phyloP scores from a whole-genome alignment of 2,797 vertebrate species.

The Lophotriccus pileatus region DNA sequence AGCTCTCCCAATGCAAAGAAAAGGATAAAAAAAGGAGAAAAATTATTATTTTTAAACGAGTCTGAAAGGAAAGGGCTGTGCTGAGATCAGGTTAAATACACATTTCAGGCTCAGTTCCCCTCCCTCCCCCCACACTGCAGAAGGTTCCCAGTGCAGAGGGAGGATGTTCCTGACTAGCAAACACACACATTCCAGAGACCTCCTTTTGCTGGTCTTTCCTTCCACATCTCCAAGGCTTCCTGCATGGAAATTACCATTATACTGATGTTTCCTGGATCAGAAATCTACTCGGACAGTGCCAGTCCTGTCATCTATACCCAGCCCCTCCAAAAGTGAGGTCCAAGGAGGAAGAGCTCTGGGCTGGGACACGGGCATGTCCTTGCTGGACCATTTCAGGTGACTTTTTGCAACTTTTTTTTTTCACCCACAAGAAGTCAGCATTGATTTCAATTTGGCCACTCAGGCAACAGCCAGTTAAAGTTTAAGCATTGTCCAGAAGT shows the following conservation, averaged over 20 bases:
- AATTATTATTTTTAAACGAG: background rate
- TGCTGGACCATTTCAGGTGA: background rate
- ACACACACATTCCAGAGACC: background rate
- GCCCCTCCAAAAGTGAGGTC: background rate
- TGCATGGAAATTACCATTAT: background rate
- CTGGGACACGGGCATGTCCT: background rate
- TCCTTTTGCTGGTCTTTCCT: background rate
- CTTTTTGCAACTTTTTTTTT: background rate
- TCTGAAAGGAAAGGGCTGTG: background rate
- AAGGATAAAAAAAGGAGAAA: background rate
- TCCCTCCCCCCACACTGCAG: background rate
- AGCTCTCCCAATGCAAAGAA: background rate
- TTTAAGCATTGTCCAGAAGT: background rate
- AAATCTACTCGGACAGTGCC: background rate
- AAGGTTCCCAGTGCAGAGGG: background rate
- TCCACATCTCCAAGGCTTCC: background rate
- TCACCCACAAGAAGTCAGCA: fast-evolving
- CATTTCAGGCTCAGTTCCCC: background rate
- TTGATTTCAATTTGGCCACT: fast-evolving
- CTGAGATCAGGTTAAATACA: background rate
- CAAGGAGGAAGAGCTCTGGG: background rate
- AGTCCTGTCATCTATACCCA: fast-evolving
- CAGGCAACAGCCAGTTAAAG: background rate
- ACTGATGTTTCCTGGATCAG: background rate
- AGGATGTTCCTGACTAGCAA: background rate